Base-by-base conservation (phyloP, 2,797 vertebrate genomes). In the Chiloscyllium punctatum region DNA sequence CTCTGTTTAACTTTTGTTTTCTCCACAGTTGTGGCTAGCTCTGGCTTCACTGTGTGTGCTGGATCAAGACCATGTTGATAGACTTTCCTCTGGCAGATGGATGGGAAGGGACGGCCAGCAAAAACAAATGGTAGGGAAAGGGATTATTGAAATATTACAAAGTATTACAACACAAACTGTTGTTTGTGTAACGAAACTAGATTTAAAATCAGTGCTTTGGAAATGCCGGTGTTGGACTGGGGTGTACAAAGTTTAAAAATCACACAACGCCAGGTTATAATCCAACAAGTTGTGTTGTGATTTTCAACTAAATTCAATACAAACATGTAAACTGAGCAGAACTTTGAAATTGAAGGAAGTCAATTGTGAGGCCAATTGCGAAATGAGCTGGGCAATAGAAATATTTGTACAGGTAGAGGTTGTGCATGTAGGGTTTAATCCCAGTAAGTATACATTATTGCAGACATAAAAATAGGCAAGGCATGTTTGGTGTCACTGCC, bases 51-150 rank as follows among this genome's bases (percentile, higher is more conserved):
- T 99, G 53, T 99, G 99, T 96, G 99, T 99, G 37, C 98, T 99
- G 96, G 99, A 99, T 97, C 99, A 99, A 97, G 99, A 99, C 96
- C 99, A 99, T 0, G 99, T 99, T 1, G 99, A 99, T 97, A 97
- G 99, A 88, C 98, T 99, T 0, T 99, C 99, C 27, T 99, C 99
- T 1, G 99, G 99, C 95, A 98, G 99, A 96, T 99, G 99, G 99
- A 99, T 99, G 99, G 99, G 99, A 96, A 99, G 99, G 97, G 99
- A 99, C 0, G 99, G 99, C 74, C 99, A 99, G 95, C 99, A 99
- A 97, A 99, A 99, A 96, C 99, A 99, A 97, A 99, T 99, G 99
- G 99, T 99, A 97, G 97, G 97, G 96, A 5, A 92, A 42, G 23
- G 33, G 42, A n/a, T 62, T 91, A 9, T 69, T 37, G 23, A 92